These are phyloP conservation scores for Chaetops frenatus DNA, from an alignment of 2,113 vertebrate species.

Conservation along the genomic window DNA sequence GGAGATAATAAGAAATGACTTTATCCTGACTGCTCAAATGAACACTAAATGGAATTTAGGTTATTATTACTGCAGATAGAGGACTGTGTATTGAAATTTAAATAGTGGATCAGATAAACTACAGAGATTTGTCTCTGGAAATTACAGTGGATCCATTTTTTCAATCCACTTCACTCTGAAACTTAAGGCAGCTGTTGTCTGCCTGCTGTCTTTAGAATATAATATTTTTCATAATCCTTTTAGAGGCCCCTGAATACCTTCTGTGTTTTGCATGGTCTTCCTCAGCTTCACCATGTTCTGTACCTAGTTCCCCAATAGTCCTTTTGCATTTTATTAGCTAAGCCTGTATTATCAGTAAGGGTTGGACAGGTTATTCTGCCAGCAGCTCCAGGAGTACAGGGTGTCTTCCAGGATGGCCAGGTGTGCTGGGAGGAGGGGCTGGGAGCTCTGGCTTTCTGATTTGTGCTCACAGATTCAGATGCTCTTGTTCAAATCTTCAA, in stretches of 20 bases:
- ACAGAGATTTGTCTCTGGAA: slow-evolving; percentile 65
- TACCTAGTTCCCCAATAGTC: not conserved
- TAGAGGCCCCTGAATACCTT: slow-evolving; percentile 46
- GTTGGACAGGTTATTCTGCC: not conserved
- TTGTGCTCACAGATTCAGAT: not conserved
- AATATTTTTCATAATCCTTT: slow-evolving; percentile 68
- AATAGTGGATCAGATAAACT: slow-evolving; percentile 66
- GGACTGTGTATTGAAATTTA: slow-evolving; percentile 66
- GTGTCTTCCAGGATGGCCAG: rapidly evolving
- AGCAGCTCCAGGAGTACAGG: not conserved
- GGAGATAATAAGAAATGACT: slow-evolving; percentile 97
- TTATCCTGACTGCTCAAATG: slow-evolving; percentile 98
- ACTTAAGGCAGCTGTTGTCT: slow-evolving; percentile 64
- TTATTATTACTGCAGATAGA: slow-evolving; percentile 75
- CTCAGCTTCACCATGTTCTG: not conserved
- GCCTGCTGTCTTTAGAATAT: slow-evolving; percentile 62
- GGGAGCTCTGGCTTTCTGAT: rapidly evolving
- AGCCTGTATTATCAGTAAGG: not conserved
- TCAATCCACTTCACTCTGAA: slow-evolving; percentile 44
- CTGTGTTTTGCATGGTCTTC: slow-evolving; percentile 16
- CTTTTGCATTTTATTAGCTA: not conserved
- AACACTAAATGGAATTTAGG: slow-evolving; percentile 87
- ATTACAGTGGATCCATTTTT: slow-evolving; percentile 52
- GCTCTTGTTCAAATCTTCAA: not conserved
- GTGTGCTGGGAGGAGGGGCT: not conserved